A percentile compares a stretch with the other conserved stretches of the same genome.
Evolutionary conservation across 2,888 invertebrate species (phyloP).

Genomic region (Agrilus cyanescens): DNA sequence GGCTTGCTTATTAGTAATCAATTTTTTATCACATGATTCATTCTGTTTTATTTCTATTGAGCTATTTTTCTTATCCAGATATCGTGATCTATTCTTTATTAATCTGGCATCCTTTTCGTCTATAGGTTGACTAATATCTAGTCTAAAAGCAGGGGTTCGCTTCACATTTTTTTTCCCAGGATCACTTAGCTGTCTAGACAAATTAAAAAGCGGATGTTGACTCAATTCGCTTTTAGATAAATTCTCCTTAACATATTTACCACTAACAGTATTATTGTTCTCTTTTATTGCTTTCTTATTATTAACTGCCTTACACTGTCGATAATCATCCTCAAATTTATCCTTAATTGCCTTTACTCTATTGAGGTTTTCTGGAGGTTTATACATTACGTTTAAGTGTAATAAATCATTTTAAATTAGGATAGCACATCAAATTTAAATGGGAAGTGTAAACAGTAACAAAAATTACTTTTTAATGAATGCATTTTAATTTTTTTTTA

Average conservation of each 20-base stretch:
- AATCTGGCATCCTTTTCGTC: constrained; percentile 10
- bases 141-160: constrained; percentile 44
- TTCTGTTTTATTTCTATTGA: no score
- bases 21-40: no score
- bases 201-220: constrained; percentile 11
- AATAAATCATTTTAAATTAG: neutral
- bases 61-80: constrained; percentile 7
- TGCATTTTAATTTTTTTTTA: no score
- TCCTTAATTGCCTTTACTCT: constrained; percentile 53
- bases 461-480: no score
- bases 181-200: constrained; percentile 33
- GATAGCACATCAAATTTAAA: no score
- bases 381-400: constrained; percentile 27
- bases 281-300: neutral
- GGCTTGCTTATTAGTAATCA: no score
- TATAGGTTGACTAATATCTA: constrained; percentile 29
- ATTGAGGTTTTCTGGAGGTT: constrained; percentile 32
- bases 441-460: no score
- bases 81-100: constrained; percentile 10
- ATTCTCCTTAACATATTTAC: neutral
- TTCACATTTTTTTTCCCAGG: constrained; percentile 39
- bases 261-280: neutral
- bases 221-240: neutral
- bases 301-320: neutral
- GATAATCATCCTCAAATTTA: constrained; percentile 42